Evolutionary conservation across 2,113 vertebrate genomes (phyloP), one percentile per base, ranked within the genome.

Genomic region (Python bivittatus): DNA sequence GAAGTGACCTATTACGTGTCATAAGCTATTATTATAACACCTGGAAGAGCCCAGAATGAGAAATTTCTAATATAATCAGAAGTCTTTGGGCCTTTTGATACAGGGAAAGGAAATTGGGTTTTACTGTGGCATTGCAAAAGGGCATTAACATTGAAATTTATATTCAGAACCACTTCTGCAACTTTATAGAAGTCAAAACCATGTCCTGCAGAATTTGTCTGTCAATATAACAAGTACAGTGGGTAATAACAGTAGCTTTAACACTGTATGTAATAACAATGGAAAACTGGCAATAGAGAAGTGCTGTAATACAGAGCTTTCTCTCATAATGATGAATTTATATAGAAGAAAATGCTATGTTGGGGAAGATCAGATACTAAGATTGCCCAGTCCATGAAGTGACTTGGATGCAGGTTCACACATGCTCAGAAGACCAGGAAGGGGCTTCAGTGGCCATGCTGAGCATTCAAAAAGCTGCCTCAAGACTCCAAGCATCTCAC

Each of bases 61-160:
- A 83, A 79, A 95, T 93, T 86, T 89, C 96, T 97, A 85, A 94
- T 92, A 72, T 60, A 88, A 91, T 22, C 90, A 94, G 94, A 83
- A 93, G 92, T 95, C 54, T 56, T 91, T 94, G 92, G 72, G 91
- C 38, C 84, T 93, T 42, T 22, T 38, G 90, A 87, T 89, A 15
- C 48, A 79, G 2, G 92, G 95, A 94, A 96, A 94, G 53, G 11
- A 94, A 92, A 93, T 95, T 90, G 33, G 42, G 90, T 93, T 93
- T 93, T 92, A 29, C 44, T 92, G 25, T 90, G 79, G 79, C 52
- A 58, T 64, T 87, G 48, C 58, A 60, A 25, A 92, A 93, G 38
- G 83, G 56, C 56, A 0, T 89, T 84, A 61, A 84, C 13, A 61
- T 3, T 38, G 4, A 4, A 91, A 89, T 86, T 85, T 95, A 89